A percentile compares a stretch with the other conserved stretches of the same genome.
phyloP scores from a whole-genome alignment of 64 coral and sea anemone genomes.

The Montipora efflorescens region DNA sequence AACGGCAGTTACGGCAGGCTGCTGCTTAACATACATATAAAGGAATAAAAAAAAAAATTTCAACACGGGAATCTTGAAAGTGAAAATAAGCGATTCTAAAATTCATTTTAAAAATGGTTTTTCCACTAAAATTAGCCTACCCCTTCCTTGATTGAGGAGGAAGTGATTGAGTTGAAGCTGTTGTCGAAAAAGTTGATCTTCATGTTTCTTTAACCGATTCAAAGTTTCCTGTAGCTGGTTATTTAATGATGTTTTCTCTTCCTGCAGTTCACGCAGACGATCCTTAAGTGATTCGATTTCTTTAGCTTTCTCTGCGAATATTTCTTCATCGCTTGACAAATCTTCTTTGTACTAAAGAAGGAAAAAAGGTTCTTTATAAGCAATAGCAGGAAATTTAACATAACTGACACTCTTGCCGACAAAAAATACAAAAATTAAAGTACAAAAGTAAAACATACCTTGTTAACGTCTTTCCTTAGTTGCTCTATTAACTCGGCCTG shows the following conservation, averaged over 20 bases:
- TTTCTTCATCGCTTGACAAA: constrained; percentile 88
- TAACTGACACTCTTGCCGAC: too few relatives aligned
- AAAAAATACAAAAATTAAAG: neutral
- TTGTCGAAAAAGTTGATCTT: constrained; percentile 93
- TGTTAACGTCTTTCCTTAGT: constrained; percentile 71
- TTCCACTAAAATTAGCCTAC: neutral
- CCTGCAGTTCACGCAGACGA: constrained; percentile 63
- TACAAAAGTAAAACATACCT: neutral
- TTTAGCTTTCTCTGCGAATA: constrained; percentile 87
- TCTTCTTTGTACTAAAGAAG: constrained; percentile 86
- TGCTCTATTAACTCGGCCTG: constrained; percentile 79
- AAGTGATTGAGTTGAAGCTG: constrained; percentile 89
- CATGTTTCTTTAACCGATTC: constrained; percentile 78
- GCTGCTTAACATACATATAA: too few relatives aligned
- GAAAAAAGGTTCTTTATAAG: neutral
- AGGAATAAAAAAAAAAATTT: too few relatives aligned
- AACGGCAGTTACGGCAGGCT: too few relatives aligned
- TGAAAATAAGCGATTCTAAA: too few relatives aligned
- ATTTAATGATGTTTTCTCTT: constrained; percentile 65
- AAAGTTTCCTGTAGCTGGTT: constrained; percentile 69
- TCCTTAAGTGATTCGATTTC: constrained; percentile 81
- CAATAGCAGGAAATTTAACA: too few relatives aligned
- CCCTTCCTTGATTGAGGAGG: constrained; percentile 28
- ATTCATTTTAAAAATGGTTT: neutral
- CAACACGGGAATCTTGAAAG: too few relatives aligned